Evolutionary conservation across 2,797 vertebrate species (phyloP).

Genomic region (Loriculus beryllinus): DNA sequence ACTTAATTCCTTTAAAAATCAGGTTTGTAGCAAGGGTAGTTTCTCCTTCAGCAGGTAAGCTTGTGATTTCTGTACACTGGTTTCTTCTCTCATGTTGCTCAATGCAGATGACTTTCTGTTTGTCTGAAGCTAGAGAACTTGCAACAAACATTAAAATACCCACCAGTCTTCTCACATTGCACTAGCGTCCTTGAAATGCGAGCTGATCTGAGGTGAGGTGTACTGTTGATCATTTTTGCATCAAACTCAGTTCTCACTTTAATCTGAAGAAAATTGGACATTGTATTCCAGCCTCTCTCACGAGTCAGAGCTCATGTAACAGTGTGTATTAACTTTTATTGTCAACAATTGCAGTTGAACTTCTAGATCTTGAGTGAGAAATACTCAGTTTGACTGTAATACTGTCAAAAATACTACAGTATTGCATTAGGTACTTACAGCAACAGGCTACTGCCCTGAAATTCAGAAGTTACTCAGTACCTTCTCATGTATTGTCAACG

Average conservation of each 20-base stretch:
- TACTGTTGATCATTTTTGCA: background rate
- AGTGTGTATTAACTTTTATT: background rate
- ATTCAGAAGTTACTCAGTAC: background rate
- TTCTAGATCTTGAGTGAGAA: background rate
- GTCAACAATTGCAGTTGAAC: background rate
- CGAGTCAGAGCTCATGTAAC: background rate
- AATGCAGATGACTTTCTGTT: background rate
- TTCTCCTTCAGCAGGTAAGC: background rate
- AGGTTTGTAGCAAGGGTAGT: background rate
- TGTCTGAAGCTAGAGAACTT: background rate
- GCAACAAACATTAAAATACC: background rate
- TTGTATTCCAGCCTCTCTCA: background rate
- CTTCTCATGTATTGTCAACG: accelerated
- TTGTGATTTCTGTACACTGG: background rate
- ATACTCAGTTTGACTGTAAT: background rate
- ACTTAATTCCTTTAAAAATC: background rate
- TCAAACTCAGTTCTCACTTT: background rate
- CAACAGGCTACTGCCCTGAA: background rate
- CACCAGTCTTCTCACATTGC: background rate
- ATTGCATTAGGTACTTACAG: background rate
- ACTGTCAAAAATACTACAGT: background rate
- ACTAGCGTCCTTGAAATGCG: background rate
- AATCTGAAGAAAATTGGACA: background rate
- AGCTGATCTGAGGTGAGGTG: background rate
- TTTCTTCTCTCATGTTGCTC: background rate